Evolutionary conservation across 2,888 invertebrate genomes (phyloP).

Genomic region (Chaetogeoica ovagalla): DNA sequence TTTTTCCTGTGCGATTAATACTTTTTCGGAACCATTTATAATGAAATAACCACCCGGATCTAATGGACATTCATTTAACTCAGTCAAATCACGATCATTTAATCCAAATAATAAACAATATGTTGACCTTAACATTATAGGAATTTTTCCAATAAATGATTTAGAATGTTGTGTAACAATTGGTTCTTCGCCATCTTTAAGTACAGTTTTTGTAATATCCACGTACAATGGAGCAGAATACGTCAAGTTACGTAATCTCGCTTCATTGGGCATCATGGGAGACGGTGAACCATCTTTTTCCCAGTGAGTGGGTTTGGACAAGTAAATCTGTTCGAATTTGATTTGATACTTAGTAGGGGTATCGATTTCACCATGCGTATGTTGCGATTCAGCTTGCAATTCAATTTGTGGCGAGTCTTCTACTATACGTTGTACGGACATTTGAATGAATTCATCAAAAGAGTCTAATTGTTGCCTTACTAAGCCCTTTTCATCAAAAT

Average conservation of each 20-base stretch:
- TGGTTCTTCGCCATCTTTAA: constrained; percentile 87
- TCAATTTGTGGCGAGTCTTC: constrained; percentile 99
- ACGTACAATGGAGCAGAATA: constrained; percentile 99
- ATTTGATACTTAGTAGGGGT: constrained; percentile 86
- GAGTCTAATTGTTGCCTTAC: constrained; percentile 98
- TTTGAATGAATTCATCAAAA: constrained; percentile 99
- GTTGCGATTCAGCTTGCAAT: constrained; percentile 96
- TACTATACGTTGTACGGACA: constrained; percentile 99
- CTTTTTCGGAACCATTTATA: constrained; percentile 98
- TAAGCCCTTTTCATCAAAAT: constrained; percentile 99
- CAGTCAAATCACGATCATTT: constrained; percentile 97
- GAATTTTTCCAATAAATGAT: constrained; percentile 84
- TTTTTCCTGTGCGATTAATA: constrained; percentile 97
- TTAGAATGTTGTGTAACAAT: constrained; percentile 74
- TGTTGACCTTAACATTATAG: constrained; percentile 97
- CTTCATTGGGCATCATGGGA: constrained; percentile 99
- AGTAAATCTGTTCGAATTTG: constrained; percentile 98
- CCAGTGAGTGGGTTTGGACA: constrained; percentile 99
- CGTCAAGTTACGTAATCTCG: constrained; percentile 91
- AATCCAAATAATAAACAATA: constrained; percentile 93
- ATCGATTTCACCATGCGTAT: constrained; percentile 89
- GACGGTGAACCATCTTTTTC: constrained; percentile 99
- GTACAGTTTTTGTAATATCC: constrained; percentile 95
- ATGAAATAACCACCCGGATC: constrained; percentile 99
- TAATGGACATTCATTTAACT: constrained; percentile 97